Conservation (phyloP, 1,140 invertebrate species). For the Drosophila mauritiana region DNA sequence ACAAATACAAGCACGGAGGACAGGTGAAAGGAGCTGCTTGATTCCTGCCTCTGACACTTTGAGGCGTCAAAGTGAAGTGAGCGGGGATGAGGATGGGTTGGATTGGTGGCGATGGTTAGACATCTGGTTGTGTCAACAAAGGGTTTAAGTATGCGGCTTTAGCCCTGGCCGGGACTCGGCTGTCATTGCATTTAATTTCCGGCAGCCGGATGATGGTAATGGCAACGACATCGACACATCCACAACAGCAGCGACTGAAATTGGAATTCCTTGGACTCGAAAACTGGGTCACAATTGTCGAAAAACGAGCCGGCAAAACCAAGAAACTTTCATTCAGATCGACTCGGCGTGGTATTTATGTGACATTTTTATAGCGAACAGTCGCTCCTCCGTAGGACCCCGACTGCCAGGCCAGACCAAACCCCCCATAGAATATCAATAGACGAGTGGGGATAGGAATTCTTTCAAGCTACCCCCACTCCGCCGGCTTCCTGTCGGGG, state of each 20-base stretch:
- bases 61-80: slow-evolving; percentile 36
- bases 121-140: slow-evolving; percentile 58
- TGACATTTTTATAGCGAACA: slow-evolving; percentile 75
- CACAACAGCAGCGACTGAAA: slow-evolving; percentile 43
- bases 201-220: slow-evolving; percentile 62
- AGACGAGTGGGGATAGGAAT: slow-evolving; percentile 32
- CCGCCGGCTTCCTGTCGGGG: slow-evolving; percentile 59
- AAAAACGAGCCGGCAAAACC: slow-evolving; percentile 40
- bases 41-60: slow-evolving; percentile 38
- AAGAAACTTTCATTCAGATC: slow-evolving; percentile 50
- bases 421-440: slow-evolving; percentile 52
- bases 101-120: slow-evolving; percentile 6
- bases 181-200: slow-evolving; percentile 80
- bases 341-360: slow-evolving; percentile 69
- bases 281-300: slow-evolving; percentile 67
- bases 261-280: slow-evolving; percentile 65
- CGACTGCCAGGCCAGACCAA: slow-evolving; percentile 5
- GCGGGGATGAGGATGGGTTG: background rate
- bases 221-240: slow-evolving; percentile 57
- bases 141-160: slow-evolving; percentile 60
- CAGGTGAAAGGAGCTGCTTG: slow-evolving; percentile 54
- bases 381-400: slow-evolving; percentile 50
- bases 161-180: slow-evolving; percentile 46
- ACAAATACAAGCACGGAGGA: slow-evolving; percentile 59
- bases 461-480: slow-evolving; percentile 6